These are phyloP conservation scores for Crypturellus tataupa DNA, from an alignment of 2,797 vertebrate genomes.

Conservation along the genomic window DNA sequence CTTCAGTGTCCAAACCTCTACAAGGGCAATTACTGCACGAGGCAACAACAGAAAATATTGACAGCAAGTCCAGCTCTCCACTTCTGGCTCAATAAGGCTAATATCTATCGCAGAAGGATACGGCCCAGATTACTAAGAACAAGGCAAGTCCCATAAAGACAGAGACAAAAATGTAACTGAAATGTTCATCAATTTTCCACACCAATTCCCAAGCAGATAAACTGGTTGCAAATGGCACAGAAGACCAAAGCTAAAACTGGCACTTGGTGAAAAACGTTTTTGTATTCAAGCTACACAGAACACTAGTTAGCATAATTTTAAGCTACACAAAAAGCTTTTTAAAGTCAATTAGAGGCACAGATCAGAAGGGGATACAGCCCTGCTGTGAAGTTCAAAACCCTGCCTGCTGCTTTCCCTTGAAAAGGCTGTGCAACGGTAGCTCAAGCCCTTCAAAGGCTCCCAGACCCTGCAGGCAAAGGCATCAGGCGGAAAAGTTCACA, in stretches of 20 bases:
- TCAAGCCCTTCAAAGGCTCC: not conserved
- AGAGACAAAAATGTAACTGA: not conserved
- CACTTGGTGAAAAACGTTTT: not conserved
- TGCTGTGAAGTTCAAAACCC: not conserved
- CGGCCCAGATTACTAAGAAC: not conserved
- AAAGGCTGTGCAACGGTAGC: not conserved
- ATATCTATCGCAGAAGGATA: not conserved
- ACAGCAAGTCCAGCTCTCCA: not conserved
- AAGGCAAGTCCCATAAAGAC: not conserved
- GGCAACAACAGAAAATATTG: not conserved
- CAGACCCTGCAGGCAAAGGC: not conserved
- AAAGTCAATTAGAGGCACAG: not conserved
- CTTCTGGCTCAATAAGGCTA: not conserved
- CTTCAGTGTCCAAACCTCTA: not conserved
- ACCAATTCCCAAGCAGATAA: not conserved
- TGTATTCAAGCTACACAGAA: not conserved
- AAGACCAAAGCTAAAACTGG: not conserved
- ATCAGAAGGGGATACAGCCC: not conserved
- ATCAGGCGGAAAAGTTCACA: fast-evolving
- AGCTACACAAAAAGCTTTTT: not conserved
- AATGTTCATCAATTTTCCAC: not conserved
- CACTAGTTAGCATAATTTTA: not conserved
- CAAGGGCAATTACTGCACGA: not conserved
- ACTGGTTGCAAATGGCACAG: not conserved
- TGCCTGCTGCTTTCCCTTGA: not conserved